Conservation (phyloP, 2,113 vertebrate species). For the Cyanistes caeruleus region DNA sequence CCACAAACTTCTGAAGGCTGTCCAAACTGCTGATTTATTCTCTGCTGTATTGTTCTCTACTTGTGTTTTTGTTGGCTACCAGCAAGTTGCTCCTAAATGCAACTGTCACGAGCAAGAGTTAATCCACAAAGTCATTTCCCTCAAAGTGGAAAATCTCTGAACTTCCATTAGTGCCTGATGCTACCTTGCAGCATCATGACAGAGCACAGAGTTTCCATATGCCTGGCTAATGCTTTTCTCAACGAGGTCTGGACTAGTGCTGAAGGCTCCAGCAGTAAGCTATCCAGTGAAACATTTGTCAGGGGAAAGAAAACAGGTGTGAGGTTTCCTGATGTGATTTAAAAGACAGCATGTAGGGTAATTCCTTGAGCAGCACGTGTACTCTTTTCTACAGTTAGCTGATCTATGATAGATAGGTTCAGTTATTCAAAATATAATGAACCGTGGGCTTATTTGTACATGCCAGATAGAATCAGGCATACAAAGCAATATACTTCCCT, state of each 20-base stretch:
- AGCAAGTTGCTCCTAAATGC: background rate
- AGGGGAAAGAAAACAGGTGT: constrained; percentile 63
- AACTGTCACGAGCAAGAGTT: background rate
- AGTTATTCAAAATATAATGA: background rate
- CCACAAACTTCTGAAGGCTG: background rate
- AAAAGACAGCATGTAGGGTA: constrained; percentile 22
- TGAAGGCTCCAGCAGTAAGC: background rate
- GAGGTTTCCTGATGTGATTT: constrained; percentile 57
- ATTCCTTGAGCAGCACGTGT: constrained; percentile 30
- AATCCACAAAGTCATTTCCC: background rate
- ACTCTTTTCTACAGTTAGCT: constrained; percentile 14
- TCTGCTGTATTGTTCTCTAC: background rate
- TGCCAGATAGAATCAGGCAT: background rate
- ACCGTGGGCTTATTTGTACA: background rate
- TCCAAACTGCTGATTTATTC: background rate
- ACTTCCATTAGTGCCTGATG: background rate
- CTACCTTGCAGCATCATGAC: background rate
- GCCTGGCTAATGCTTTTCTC: constrained; percentile 32
- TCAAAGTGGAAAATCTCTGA: background rate
- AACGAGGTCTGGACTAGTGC: background rate
- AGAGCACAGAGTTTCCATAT: background rate
- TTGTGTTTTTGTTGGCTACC: background rate
- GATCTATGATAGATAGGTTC: background rate
- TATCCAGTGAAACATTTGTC: constrained; percentile 44
- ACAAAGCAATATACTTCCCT: background rate